Evolutionary conservation across 2,113 vertebrate species (phyloP).

Genomic region (Jacana jacana): DNA sequence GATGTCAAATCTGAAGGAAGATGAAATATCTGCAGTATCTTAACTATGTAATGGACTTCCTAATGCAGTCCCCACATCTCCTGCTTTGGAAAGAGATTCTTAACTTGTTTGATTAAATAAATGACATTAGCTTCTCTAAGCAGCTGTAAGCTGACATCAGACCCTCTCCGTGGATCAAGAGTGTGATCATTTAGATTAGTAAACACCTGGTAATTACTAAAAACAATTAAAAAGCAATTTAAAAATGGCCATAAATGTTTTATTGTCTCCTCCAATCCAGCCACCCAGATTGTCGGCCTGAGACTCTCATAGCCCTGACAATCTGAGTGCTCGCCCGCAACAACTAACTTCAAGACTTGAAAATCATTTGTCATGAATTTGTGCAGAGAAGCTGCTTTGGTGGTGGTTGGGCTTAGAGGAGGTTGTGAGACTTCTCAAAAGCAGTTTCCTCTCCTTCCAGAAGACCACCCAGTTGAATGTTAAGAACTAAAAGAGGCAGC

Average conservation of each 20-base stretch:
- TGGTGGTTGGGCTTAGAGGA: background rate
- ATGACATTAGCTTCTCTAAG: background rate
- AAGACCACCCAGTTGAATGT: background rate
- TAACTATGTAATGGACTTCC: background rate
- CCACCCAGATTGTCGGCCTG: background rate
- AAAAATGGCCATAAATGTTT: background rate
- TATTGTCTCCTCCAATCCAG: background rate
- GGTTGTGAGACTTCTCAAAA: background rate
- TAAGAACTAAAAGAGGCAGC: background rate
- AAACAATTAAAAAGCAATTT: background rate
- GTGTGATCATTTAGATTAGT: background rate
- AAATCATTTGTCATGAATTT: background rate
- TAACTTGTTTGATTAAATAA: background rate
- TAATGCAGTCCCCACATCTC: background rate
- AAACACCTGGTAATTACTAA: background rate
- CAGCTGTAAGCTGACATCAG: background rate
- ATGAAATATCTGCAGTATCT: background rate
- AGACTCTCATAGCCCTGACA: accelerated
- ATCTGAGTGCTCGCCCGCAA: background rate
- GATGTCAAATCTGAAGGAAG: background rate
- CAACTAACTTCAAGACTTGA: background rate
- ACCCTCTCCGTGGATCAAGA: background rate
- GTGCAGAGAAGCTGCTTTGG: background rate
- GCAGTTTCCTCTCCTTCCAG: background rate
- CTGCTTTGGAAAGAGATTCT: background rate